Conservation (phyloP, 2,113 vertebrate species). For the Picathartes gymnocephalus region DNA sequence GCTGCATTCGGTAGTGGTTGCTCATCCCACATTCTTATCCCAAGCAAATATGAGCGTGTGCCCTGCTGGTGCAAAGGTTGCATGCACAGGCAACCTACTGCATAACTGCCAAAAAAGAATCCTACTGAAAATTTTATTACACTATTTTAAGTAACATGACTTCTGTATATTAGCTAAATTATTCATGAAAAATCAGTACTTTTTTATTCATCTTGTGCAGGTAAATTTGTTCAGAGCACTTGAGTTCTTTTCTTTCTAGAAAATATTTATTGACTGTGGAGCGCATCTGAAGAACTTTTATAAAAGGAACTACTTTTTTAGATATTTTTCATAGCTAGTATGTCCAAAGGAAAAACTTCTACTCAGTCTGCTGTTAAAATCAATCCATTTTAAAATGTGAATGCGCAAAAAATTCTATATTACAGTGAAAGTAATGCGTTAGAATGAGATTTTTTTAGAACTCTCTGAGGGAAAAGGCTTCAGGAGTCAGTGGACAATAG, state of each 20-base stretch:
- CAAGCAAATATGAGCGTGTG: not conserved
- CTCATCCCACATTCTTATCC: not conserved
- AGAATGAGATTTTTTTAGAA: not conserved
- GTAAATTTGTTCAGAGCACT: not conserved
- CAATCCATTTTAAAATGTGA: not conserved
- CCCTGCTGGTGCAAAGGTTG: not conserved
- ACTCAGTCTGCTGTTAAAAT: not conserved
- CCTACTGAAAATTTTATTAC: not conserved
- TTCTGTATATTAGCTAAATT: not conserved
- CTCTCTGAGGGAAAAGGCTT: not conserved
- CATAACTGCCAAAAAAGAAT: not conserved
- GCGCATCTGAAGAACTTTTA: not conserved
- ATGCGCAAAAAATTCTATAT: not conserved
- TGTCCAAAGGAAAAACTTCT: not conserved
- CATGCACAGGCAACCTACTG: not conserved
- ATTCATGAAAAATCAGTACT: not conserved
- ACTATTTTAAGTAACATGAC: not conserved
- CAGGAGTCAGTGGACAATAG: not conserved
- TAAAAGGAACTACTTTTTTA: not conserved
- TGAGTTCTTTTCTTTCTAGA: not conserved
- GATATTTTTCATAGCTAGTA: not conserved
- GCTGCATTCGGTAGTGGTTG: not conserved
- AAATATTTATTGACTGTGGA: not conserved
- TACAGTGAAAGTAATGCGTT: not conserved
- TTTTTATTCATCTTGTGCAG: not conserved